phyloP scores from a whole-genome alignment of 2,888 invertebrate genomes.

The Drosophila paucipuncta region DNA sequence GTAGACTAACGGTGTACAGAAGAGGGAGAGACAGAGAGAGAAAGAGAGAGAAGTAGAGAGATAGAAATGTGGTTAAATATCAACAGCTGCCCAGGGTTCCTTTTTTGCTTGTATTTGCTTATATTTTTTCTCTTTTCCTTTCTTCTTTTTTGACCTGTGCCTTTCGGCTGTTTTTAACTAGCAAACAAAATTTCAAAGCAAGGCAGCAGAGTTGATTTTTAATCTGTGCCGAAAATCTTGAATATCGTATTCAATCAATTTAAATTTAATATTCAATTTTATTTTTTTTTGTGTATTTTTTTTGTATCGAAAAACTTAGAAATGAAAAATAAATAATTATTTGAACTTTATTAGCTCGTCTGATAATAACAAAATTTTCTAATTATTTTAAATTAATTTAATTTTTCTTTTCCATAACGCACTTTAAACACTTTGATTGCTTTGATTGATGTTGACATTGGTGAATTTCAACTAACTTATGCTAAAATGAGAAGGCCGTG shows the following conservation, averaged over 20 bases:
- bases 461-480: background rate
- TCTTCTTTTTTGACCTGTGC: slow-evolving; percentile 8
- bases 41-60: background rate
- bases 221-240: slow-evolving; percentile 1
- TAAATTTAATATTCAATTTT: background rate
- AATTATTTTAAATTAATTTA: too few relatives aligned
- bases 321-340: too few relatives aligned
- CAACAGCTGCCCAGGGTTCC: slow-evolving; percentile 38
- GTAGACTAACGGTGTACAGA: background rate
- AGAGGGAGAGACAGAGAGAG: background rate
- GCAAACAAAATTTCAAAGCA: slow-evolving; percentile 34
- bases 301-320: too few relatives aligned
- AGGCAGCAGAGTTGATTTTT: background rate
- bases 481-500: background rate
- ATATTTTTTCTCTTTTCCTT: slow-evolving; percentile 10
- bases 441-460: too few relatives aligned
- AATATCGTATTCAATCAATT: background rate
- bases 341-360: too few relatives aligned
- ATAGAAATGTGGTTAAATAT: slow-evolving; percentile 7
- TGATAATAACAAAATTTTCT: too few relatives aligned
- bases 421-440: too few relatives aligned
- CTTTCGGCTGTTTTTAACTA: slow-evolving; percentile 48
- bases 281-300: background rate
- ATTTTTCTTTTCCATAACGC: too few relatives aligned
- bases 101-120: slow-evolving; percentile 12